Evolutionary conservation across 2,888 invertebrate species (phyloP).

Genomic region (Periphyllus acericola): DNA sequence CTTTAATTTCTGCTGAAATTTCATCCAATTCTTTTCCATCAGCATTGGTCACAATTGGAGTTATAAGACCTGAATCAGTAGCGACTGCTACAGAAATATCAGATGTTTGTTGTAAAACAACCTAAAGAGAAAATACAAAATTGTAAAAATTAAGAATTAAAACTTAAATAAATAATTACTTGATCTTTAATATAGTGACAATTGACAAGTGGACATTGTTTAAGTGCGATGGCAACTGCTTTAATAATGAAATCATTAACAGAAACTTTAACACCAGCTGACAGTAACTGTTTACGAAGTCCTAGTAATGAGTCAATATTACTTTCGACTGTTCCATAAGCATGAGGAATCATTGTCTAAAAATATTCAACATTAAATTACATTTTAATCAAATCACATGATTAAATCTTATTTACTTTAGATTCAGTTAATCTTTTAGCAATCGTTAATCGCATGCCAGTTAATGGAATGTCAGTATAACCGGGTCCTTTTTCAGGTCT

Average conservation of each 20-base stretch:
- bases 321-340: conserved; percentile 73
- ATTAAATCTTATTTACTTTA: conserved; percentile 68
- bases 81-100: conserved; percentile 76
- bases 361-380: conserved; percentile 64
- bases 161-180: conserved; percentile 65
- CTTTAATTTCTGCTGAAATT: conserved; percentile 70
- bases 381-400: background rate
- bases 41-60: conserved; percentile 74
- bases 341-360: conserved; percentile 75
- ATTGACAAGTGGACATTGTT: conserved; percentile 70
- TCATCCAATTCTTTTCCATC: conserved; percentile 70
- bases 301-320: conserved; percentile 70
- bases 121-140: conserved; percentile 65
- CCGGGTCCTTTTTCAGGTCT: conserved; percentile 64
- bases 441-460: conserved; percentile 73
- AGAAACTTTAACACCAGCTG: conserved; percentile 71
- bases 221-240: conserved; percentile 73
- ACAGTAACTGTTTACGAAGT: conserved; percentile 70
- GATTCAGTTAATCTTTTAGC: conserved; percentile 75
- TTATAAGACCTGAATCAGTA: conserved; percentile 74
- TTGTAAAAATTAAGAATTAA: background rate
- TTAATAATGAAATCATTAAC: conserved; percentile 77
- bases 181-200: conserved; percentile 69
- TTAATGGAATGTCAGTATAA: conserved; percentile 71
- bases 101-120: conserved; percentile 68